A percentile compares a stretch with the other conserved stretches of the same genome.
Conservation (phyloP, 2,888 invertebrate genomes). For the Lepidochrysops patricia region DNA sequence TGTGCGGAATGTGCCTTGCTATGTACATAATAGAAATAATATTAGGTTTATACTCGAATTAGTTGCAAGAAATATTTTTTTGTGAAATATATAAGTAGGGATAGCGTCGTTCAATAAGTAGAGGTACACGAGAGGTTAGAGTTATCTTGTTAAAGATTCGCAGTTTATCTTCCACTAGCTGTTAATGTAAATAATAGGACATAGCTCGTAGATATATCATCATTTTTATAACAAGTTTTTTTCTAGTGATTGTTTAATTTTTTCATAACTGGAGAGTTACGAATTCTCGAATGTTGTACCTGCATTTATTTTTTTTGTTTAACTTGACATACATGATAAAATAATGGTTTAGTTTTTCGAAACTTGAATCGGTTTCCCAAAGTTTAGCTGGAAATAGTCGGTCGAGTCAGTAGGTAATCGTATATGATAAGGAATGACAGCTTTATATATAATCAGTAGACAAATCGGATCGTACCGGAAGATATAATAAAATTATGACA, state of each 20-base stretch:
- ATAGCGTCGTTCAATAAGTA: constrained; percentile 60
- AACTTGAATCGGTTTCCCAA: constrained; percentile 52
- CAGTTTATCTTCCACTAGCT: constrained; percentile 73
- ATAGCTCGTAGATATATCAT: constrained; percentile 57
- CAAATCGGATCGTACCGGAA: constrained; percentile 45
- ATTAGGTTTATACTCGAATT: constrained; percentile 73
- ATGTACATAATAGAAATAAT: constrained; percentile 60
- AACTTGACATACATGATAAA: constrained; percentile 70
- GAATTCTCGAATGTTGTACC: constrained; percentile 75
- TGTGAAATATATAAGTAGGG: constrained; percentile 66
- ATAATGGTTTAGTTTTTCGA: constrained; percentile 60
- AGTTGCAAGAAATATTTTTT: constrained; percentile 72
- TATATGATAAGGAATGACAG: constrained; percentile 65
- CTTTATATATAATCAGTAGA: constrained; percentile 68
- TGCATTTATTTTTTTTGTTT: constrained; percentile 72
- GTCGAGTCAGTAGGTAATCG: constrained; percentile 63
- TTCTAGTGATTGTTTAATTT: constrained; percentile 67
- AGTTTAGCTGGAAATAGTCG: constrained; percentile 37
- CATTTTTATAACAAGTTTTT: constrained; percentile 58
- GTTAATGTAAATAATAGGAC: constrained; percentile 65
- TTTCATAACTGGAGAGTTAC: constrained; percentile 65
- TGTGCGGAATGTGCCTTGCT: constrained; percentile 76
- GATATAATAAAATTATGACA: constrained; percentile 52
- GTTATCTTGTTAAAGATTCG: constrained; percentile 71
- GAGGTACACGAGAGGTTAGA: constrained; percentile 55